Evolutionary conservation across 2,797 vertebrate species (phyloP).

Genomic region (Discoglossus pictus): DNA sequence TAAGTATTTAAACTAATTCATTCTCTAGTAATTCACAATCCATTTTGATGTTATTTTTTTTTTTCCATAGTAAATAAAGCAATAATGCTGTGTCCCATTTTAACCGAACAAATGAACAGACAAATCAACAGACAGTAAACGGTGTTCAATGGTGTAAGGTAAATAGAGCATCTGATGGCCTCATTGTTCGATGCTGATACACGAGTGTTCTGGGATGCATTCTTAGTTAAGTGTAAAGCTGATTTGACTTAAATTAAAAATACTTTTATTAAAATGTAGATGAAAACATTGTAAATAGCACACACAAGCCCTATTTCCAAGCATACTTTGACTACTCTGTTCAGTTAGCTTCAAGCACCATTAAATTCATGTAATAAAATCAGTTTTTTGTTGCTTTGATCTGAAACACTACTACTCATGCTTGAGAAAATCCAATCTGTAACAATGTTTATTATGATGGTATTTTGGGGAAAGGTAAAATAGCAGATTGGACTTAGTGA

Average conservation of each 20-base stretch:
- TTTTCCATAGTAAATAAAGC: no score
- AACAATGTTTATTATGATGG: background rate
- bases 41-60: no score
- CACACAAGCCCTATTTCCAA: constrained; percentile 52
- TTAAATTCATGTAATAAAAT: constrained; percentile 63
- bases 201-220: constrained; percentile 44
- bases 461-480: constrained; percentile 44
- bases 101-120: background rate
- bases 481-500: constrained; percentile 45
- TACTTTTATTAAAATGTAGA: constrained; percentile 50
- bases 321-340: constrained; percentile 57
- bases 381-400: constrained; percentile 53
- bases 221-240: constrained; percentile 51
- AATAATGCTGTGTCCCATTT: no score
- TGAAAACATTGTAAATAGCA: constrained; percentile 53
- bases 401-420: constrained; percentile 58
- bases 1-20: no score
- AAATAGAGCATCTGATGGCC: constrained; percentile 39
- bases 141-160: constrained; percentile 11
- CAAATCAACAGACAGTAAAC: constrained; percentile 12
- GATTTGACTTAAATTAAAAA: constrained; percentile 56
- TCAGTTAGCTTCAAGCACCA: constrained; percentile 64
- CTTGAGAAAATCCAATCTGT: constrained; percentile 49
- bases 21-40: no score
- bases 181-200: constrained; percentile 33